A percentile compares a stretch with the other conserved stretches of the same genome.
Evolutionary conservation across 2,113 vertebrate species (phyloP).

Genomic region (Cyanoramphus novaezelandiae): DNA sequence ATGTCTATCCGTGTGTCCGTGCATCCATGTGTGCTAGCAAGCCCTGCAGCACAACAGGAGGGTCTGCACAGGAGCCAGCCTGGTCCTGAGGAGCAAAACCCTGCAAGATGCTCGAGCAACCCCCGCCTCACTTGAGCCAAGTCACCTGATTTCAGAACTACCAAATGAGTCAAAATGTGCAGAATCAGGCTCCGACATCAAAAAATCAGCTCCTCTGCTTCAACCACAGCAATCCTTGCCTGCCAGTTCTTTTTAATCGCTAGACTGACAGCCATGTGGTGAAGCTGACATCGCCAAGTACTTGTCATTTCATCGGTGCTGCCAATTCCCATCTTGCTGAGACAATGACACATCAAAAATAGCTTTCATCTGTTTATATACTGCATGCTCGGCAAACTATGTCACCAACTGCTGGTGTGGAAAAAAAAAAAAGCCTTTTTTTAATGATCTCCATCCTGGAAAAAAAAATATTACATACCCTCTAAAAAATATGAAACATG

Average conservation of each 20-base stretch:
- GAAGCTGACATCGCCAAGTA: constrained; percentile 47
- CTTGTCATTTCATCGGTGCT: constrained; percentile 57
- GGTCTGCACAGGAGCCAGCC: neutral
- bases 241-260: constrained; percentile 62
- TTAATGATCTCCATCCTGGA: constrained; percentile 1
- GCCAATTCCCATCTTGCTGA: constrained; percentile 64
- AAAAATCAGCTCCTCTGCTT: constrained; percentile 15
- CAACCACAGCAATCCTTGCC: constrained; percentile 15
- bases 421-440: neutral
- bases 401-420: constrained; percentile 54
- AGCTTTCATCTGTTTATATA: constrained; percentile 65
- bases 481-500: neutral
- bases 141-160: neutral
- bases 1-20: accelerated
- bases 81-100: neutral
- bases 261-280: constrained; percentile 65
- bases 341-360: constrained; percentile 71
- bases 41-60: neutral
- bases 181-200: neutral
- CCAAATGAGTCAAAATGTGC: neutral
- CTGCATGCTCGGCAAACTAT: constrained; percentile 56
- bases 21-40: accelerated
- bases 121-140: neutral
- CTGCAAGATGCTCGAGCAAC: neutral
- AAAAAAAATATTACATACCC: neutral